phyloP scores from a whole-genome alignment of 2,113 vertebrate species.

The Telmatochromis sp. region DNA sequence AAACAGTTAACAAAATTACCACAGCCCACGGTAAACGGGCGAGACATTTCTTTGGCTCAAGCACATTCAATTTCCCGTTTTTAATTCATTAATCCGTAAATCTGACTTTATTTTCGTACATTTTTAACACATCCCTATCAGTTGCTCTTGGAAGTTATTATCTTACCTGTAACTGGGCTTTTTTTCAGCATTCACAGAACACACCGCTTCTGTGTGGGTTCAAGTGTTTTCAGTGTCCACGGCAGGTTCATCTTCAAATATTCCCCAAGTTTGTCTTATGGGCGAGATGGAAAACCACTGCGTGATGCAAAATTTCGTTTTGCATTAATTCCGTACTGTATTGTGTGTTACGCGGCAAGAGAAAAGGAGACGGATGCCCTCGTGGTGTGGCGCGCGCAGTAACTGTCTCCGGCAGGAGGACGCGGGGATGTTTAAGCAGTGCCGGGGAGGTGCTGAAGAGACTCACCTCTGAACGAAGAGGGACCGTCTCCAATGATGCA shows the following conservation, averaged over 20 bases:
- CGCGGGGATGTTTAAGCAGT: background rate
- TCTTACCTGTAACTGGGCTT: conserved; percentile 23
- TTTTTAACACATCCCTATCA: background rate
- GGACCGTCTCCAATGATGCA: background rate
- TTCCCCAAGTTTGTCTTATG: background rate
- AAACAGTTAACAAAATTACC: background rate
- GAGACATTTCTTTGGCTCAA: background rate
- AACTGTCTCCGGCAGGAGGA: conserved; percentile 7
- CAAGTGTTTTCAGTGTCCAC: background rate
- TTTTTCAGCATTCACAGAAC: background rate
- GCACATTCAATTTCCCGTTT: background rate
- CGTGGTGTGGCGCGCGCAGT: background rate
- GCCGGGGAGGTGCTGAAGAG: background rate
- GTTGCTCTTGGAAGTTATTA: background rate
- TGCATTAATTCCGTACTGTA: background rate
- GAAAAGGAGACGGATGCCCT: background rate
- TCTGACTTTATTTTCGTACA: background rate
- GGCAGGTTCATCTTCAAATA: background rate
- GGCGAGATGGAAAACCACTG: background rate
- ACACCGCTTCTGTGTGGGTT: background rate
- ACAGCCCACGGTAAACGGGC: background rate
- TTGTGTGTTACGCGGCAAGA: background rate
- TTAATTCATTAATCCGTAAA: background rate
- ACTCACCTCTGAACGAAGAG: conserved; percentile 2
- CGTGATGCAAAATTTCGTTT: background rate